Percentiles rank a stretch among this genome's conserved stretches.
Evolutionary conservation across 2,113 vertebrate genomes (phyloP).

Genomic region (Limnothrissa miodon): DNA sequence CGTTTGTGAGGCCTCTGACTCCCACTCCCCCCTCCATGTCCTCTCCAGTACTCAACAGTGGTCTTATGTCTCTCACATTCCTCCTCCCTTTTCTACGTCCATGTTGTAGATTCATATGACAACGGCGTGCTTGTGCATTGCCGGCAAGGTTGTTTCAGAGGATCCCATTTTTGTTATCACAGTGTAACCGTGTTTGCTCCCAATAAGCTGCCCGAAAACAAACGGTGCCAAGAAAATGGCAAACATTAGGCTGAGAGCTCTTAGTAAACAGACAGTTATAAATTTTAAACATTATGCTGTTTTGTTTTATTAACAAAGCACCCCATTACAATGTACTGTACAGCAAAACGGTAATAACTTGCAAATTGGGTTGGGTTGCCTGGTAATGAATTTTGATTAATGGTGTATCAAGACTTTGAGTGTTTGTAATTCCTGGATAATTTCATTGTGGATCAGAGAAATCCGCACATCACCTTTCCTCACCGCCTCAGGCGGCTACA

Average conservation of each 20-base stretch:
- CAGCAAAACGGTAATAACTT: conserved; percentile 52
- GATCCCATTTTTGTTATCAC: conserved; percentile 29
- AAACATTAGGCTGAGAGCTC: conserved; percentile 40
- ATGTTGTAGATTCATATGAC: conserved; percentile 33
- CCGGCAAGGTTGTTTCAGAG: conserved; percentile 21
- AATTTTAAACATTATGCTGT: conserved; percentile 50
- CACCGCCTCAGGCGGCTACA: conserved; percentile 54
- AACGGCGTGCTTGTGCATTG: conserved; percentile 37
- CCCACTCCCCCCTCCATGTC: conserved; percentile 41
- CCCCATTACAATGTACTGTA: conserved; percentile 50
- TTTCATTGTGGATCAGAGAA: conserved; percentile 57
- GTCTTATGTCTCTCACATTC: conserved; percentile 42
- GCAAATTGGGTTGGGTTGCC: conserved; percentile 51
- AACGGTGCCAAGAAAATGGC: conserved; percentile 20
- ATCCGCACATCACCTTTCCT: conserved; percentile 50
- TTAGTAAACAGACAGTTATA: conserved; percentile 51
- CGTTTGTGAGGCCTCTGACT: conserved; percentile 42
- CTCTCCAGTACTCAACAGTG: conserved; percentile 23
- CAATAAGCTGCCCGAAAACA: conserved; percentile 27
- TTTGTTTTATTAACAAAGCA: conserved; percentile 62
- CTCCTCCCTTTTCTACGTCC: conserved; percentile 33
- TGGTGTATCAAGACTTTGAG: conserved; percentile 38
- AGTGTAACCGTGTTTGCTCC: conserved; percentile 39
- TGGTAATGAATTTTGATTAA: conserved; percentile 58
- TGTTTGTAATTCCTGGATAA: conserved; percentile 43